Evolutionary conservation across 1,140 invertebrate genomes (phyloP).

Genomic region (Lethocerus indicus): DNA sequence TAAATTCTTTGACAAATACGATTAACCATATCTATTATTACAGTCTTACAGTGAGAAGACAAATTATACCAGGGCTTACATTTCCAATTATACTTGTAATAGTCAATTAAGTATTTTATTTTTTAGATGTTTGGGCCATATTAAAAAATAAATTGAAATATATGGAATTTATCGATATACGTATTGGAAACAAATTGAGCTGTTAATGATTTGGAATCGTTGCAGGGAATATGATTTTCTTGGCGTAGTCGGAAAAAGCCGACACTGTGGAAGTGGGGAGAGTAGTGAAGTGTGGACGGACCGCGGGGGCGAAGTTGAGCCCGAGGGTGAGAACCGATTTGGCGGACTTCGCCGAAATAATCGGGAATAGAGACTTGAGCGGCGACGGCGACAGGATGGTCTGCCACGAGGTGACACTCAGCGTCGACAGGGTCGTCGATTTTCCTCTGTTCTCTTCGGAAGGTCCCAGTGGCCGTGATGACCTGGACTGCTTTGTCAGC

Average conservation of each 20-base stretch:
- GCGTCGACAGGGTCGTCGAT: conserved; percentile 3
- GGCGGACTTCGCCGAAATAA: neutral
- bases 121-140: too few species aligned
- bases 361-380: neutral
- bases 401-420: neutral
- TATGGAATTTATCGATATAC: too few species aligned
- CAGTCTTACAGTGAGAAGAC: too few species aligned
- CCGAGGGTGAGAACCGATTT: neutral
- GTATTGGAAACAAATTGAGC: too few species aligned
- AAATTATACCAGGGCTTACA: too few species aligned
- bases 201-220: neutral
- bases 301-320: neutral
- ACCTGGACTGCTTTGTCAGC: conserved; percentile 4
- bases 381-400: neutral
- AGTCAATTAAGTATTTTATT: too few species aligned
- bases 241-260: neutral
- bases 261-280: neutral
- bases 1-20: too few species aligned
- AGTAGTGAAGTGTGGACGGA: neutral
- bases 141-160: too few species aligned
- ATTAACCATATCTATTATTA: too few species aligned
- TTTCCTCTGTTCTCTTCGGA: conserved; percentile 5
- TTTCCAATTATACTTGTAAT: too few species aligned
- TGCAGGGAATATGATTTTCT: neutral
- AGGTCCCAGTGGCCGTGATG: neutral